A percentile compares a stretch with the other conserved stretches of the same genome.
These are phyloP conservation scores for Grammomys surdaster DNA, from an alignment of 2,113 vertebrate species.

Conservation along the genomic window DNA sequence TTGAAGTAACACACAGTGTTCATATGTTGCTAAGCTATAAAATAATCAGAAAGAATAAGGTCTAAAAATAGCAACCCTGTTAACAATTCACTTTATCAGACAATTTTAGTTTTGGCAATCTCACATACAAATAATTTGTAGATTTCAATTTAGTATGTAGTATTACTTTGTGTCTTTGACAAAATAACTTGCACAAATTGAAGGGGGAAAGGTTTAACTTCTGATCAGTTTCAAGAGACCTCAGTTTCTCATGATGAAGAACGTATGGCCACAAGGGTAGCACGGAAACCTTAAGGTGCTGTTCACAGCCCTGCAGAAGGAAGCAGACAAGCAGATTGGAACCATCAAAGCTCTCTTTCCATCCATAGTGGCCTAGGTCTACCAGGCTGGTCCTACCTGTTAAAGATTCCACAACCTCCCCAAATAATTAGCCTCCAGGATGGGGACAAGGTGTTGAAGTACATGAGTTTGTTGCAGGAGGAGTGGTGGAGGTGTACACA, in stretches of 20 bases:
- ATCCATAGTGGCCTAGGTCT: background rate
- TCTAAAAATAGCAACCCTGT: background rate
- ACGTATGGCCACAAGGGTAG: background rate
- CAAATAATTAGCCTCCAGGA: background rate
- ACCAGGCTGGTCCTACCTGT: background rate
- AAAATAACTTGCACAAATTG: background rate
- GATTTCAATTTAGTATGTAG: background rate
- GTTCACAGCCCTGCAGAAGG: background rate
- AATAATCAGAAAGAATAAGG: background rate
- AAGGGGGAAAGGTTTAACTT: background rate
- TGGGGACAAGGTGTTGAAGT: background rate
- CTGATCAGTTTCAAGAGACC: background rate
- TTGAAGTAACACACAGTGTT: background rate
- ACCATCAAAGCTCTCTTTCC: background rate
- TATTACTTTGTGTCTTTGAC: background rate
- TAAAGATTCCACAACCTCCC: background rate
- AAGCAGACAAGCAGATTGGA: background rate
- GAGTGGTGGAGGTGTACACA: rapidly evolving
- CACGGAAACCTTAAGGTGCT: background rate
- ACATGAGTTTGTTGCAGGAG: no score
- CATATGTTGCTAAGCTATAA: background rate
- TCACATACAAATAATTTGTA: background rate
- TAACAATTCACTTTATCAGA: background rate
- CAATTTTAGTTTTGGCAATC: background rate
- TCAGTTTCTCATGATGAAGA: background rate